Evolutionary conservation across 2,888 invertebrate genomes (phyloP).

Genomic region (Noctua fimbriata): DNA sequence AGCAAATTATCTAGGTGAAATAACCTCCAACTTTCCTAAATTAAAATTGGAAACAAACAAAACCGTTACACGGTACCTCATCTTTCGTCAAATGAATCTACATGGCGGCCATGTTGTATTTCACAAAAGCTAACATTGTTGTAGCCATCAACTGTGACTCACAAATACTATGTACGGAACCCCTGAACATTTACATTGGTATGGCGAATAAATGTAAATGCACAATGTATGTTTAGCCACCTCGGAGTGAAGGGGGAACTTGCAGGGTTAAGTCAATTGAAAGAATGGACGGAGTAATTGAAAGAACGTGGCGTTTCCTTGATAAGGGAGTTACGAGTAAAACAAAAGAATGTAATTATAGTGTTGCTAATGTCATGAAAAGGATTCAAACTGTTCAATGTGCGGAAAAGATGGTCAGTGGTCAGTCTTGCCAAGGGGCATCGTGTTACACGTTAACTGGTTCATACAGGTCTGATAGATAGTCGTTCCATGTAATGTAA

Average conservation of each 20-base stretch:
- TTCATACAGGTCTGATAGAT: background rate
- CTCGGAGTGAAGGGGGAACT: conserved; percentile 36
- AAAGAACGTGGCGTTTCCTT: conserved; percentile 12
- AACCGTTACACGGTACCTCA: conserved; percentile 17
- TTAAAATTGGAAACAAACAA: conserved; percentile 40
- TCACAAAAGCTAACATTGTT: conserved; percentile 52
- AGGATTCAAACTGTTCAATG: background rate
- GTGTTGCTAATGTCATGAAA: background rate
- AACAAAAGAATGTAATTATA: background rate
- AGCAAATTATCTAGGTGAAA: background rate
- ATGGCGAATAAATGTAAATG: conserved; percentile 65
- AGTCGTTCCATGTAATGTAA: background rate
- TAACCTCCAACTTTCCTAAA: conserved; percentile 2
- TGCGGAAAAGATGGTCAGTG: background rate
- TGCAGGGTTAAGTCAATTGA: conserved; percentile 46
- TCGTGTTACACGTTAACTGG: background rate
- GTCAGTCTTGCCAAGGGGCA: background rate
- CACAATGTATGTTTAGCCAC: conserved; percentile 61
- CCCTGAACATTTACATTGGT: conserved; percentile 60
- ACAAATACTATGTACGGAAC: conserved; percentile 50
- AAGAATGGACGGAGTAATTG: conserved; percentile 45
- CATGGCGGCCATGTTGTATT: conserved; percentile 38
- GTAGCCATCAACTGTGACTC: conserved; percentile 51
- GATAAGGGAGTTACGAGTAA: background rate
- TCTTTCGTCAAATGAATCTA: conserved; percentile 27